phyloP scores from a whole-genome alignment of 1,140 invertebrate species.

The Tetramorium parvispinum region DNA sequence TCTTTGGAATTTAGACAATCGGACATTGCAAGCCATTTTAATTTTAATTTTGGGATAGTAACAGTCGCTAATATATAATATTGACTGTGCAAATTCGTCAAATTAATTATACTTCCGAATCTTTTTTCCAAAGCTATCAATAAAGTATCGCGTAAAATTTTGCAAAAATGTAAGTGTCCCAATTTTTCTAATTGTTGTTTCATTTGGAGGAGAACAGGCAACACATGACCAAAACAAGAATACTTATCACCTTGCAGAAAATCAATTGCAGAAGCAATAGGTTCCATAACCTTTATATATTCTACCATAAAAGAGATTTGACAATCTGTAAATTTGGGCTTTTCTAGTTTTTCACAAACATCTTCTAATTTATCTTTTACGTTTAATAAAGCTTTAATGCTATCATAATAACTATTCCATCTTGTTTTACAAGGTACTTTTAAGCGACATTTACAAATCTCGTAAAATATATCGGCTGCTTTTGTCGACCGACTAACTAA shows the following conservation, averaged over 20 bases:
- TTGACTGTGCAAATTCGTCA: too few relatives aligned
- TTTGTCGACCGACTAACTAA: background rate
- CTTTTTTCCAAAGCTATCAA: too few relatives aligned
- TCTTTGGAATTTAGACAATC: constrained; percentile 7
- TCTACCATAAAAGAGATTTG: constrained; percentile 9
- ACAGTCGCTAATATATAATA: too few relatives aligned
- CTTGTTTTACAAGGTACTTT: constrained; percentile 17
- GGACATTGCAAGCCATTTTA: constrained; percentile 9
- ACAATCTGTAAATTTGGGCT: constrained; percentile 4
- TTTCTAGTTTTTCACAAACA: constrained; percentile 11
- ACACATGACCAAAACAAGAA: too few relatives aligned
- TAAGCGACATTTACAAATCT: constrained; percentile 1
- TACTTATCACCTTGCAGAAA: constrained; percentile 8
- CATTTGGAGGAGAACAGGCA: background rate
- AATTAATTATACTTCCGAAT: too few relatives aligned
- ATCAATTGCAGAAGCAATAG: constrained; percentile 10
- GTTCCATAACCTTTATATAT: constrained; percentile 15
- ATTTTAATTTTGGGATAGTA: background rate
- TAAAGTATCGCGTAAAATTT: too few relatives aligned
- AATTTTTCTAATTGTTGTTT: background rate
- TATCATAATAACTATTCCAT: constrained; percentile 2
- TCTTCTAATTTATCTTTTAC: background rate
- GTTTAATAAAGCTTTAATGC: constrained; percentile 8
- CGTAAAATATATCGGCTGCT: background rate
- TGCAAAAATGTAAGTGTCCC: too few relatives aligned